Percentiles rank a stretch among this genome's conserved stretches.
These are phyloP conservation scores for Gobiocypris rarus DNA, from an alignment of 2,113 vertebrate genomes.

Conservation along the genomic window DNA sequence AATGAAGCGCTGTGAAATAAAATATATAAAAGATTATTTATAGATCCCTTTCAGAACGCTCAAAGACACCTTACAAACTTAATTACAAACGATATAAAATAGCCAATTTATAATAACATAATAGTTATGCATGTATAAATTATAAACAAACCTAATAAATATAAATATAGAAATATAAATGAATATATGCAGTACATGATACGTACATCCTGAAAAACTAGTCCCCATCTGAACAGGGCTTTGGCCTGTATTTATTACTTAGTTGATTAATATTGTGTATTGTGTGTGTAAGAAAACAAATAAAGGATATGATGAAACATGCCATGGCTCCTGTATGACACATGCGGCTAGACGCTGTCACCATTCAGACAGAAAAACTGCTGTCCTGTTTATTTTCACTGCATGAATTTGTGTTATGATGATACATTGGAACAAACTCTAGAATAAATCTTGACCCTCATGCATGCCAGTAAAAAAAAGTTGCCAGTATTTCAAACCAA, in stretches of 20 bases:
- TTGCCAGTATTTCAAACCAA: neutral
- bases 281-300: neutral
- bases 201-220: neutral
- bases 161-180: neutral
- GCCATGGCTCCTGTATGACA: slow-evolving; percentile 26
- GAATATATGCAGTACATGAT: neutral
- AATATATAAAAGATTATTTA: neutral
- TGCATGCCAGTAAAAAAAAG: neutral
- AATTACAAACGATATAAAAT: neutral
- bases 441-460: slow-evolving; percentile 17
- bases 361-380: slow-evolving; percentile 24
- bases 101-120: neutral
- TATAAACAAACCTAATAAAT: neutral
- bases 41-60: neutral
- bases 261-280: neutral
- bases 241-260: neutral
- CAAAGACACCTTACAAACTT: neutral
- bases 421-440: slow-evolving; percentile 20
- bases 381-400: slow-evolving; percentile 21
- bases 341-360: slow-evolving; percentile 37
- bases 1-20: neutral
- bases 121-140: neutral
- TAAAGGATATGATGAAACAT: slow-evolving; percentile 14
- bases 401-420: neutral
- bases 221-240: neutral